phyloP scores from a whole-genome alignment of 2,113 vertebrate species.

The Dicrurus megarhynchus region DNA sequence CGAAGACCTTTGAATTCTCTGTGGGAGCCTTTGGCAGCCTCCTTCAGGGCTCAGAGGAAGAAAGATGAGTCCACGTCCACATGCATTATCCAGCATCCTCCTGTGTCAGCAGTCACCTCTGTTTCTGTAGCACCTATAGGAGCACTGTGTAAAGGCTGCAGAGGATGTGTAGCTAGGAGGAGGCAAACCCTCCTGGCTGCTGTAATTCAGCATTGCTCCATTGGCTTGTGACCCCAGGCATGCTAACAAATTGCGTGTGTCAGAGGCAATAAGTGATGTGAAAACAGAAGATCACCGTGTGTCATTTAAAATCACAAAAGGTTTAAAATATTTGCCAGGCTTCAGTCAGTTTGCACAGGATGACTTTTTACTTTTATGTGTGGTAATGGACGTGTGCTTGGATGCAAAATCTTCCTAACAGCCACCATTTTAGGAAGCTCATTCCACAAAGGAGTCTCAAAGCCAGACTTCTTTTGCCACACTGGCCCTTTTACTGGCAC shows the following conservation, averaged over 20 bases:
- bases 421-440: background rate
- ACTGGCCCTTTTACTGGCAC: background rate
- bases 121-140: background rate
- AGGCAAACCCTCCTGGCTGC: background rate
- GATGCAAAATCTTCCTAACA: conserved; percentile 22
- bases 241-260: background rate
- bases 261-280: background rate
- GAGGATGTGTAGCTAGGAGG: background rate
- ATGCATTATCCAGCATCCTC: background rate
- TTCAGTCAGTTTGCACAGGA: background rate
- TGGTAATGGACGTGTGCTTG: background rate
- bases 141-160: background rate
- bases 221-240: background rate
- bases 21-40: background rate
- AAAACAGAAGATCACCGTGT: background rate
- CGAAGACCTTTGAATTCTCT: background rate
- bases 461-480: background rate
- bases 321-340: background rate
- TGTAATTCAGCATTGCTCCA: background rate
- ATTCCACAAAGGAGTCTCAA: conserved; percentile 9
- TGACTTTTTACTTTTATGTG: background rate
- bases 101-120: background rate
- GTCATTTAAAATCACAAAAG: background rate
- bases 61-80: background rate
- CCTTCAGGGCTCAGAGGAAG: background rate